These are phyloP conservation scores for Teinopalpus imperialis DNA, from an alignment of 2,888 invertebrate genomes.

Conservation along the genomic window DNA sequence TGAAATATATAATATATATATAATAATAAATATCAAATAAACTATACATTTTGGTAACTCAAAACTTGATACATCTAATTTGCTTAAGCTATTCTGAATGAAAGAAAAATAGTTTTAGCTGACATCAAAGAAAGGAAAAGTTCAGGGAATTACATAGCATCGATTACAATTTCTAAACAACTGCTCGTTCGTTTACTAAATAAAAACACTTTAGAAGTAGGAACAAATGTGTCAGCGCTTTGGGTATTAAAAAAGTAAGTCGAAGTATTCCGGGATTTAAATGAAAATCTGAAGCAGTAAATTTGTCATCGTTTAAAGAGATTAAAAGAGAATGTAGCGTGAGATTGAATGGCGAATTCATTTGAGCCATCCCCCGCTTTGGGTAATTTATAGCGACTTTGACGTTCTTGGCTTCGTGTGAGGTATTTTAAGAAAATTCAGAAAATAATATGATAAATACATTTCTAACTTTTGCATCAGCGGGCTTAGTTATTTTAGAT, in stretches of 20 bases:
- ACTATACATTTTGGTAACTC: too few species aligned
- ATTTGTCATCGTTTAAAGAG: slow-evolving; percentile 74
- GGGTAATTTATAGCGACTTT: slow-evolving; percentile 61
- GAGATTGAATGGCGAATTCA: slow-evolving; percentile 73
- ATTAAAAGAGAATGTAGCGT: slow-evolving; percentile 77
- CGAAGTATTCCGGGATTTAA: slow-evolving; percentile 54
- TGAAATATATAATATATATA: too few species aligned
- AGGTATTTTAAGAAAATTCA: slow-evolving; percentile 33
- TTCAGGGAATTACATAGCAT: slow-evolving; percentile 31
- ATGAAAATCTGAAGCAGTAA: slow-evolving; percentile 70
- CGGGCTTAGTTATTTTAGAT: too few species aligned
- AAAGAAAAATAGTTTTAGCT: too few species aligned
- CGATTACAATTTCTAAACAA: slow-evolving; percentile 35
- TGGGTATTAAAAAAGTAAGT: slow-evolving; percentile 43
- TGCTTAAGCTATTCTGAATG: too few species aligned
- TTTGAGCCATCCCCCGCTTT: slow-evolving; percentile 54
- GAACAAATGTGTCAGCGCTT: slow-evolving; percentile 55
- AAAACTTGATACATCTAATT: too few species aligned
- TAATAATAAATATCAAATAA: too few species aligned
- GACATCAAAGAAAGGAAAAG: slow-evolving; percentile 7
- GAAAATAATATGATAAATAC: neutral
- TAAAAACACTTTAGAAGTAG: slow-evolving; percentile 22
- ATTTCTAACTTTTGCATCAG: too few species aligned
- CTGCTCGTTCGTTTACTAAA: slow-evolving; percentile 33
- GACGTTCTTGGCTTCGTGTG: slow-evolving; percentile 48